These are phyloP conservation scores for Oryzias sinensis DNA, from an alignment of 2,797 vertebrate genomes.

Conservation along the genomic window DNA sequence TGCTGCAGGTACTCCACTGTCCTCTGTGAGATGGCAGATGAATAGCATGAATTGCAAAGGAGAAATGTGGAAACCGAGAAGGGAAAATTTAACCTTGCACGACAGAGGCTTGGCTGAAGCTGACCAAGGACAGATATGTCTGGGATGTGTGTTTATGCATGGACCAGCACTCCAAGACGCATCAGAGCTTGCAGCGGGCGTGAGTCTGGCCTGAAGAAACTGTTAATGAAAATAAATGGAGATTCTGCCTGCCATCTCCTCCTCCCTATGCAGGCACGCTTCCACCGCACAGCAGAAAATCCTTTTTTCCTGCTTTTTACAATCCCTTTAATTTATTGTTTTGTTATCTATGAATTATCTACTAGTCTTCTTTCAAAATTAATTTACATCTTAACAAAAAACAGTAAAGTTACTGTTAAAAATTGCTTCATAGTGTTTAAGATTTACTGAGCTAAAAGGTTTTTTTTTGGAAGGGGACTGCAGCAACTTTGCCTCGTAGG, in stretches of 20 bases:
- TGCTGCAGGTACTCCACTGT: conserved; percentile 73
- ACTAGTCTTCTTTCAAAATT: conserved; percentile 6
- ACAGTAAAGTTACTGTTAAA: too few species aligned
- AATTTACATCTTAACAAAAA: conserved; percentile 3
- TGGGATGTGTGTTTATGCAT: conserved; percentile 65
- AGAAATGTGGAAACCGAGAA: conserved; percentile 51
- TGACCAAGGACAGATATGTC: conserved; percentile 59
- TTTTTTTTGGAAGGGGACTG: conserved; percentile 54
- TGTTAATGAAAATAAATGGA: conserved; percentile 77
- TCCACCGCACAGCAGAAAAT: conserved; percentile 42
- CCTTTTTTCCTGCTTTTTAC: conserved; percentile 30
- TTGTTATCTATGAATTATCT: conserved; percentile 24
- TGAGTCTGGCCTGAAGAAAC: conserved; percentile 50
- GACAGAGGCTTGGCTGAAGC: conserved; percentile 51
- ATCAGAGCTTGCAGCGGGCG: conserved; percentile 52
- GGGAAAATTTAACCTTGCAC: conserved; percentile 56
- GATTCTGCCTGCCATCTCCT: conserved; percentile 45
- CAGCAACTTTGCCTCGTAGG: conserved; percentile 47
- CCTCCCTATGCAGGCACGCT: conserved; percentile 36
- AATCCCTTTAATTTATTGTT: conserved; percentile 31
- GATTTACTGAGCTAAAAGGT: conserved; percentile 1
- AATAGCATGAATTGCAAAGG: conserved; percentile 55
- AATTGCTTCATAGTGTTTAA: too few species aligned
- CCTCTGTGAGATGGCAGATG: conserved; percentile 66
- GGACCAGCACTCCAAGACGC: conserved; percentile 51